A percentile compares a stretch with the other conserved stretches of the same genome.
These are phyloP conservation scores for Digitonthophagus gazella DNA, from an alignment of 2,888 invertebrate genomes.

Conservation along the genomic window DNA sequence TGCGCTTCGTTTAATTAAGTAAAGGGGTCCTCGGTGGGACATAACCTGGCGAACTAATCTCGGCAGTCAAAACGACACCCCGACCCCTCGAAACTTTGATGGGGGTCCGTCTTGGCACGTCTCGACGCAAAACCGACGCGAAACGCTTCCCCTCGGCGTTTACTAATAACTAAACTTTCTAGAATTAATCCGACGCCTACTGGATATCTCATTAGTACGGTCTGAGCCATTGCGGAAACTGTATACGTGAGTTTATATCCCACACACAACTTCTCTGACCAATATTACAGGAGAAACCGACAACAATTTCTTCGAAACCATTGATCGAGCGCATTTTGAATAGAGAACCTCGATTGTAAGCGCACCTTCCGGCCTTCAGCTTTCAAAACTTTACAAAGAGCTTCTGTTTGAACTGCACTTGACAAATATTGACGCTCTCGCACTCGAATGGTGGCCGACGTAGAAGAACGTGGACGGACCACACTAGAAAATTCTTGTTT, in stretches of 20 bases:
- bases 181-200: slow-evolving; percentile 32
- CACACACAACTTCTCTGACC: neutral
- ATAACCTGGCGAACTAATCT: neutral
- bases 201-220: neutral
- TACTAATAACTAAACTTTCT: slow-evolving; percentile 40
- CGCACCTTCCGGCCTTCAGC: neutral
- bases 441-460: neutral
- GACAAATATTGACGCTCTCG: neutral
- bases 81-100: neutral
- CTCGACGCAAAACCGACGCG: neutral
- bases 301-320: no score
- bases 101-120: neutral
- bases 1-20: neutral
- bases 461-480: neutral
- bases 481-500: neutral
- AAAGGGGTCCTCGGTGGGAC: neutral
- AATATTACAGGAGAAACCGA: no score
- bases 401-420: neutral
- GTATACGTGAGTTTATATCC: neutral
- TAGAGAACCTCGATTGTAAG: neutral
- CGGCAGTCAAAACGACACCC: neutral
- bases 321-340: neutral
- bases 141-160: no score
- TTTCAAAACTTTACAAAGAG: neutral
- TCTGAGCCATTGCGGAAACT: neutral